Base-by-base conservation (phyloP, 2,113 vertebrate species). In the Okapia johnstoni region DNA sequence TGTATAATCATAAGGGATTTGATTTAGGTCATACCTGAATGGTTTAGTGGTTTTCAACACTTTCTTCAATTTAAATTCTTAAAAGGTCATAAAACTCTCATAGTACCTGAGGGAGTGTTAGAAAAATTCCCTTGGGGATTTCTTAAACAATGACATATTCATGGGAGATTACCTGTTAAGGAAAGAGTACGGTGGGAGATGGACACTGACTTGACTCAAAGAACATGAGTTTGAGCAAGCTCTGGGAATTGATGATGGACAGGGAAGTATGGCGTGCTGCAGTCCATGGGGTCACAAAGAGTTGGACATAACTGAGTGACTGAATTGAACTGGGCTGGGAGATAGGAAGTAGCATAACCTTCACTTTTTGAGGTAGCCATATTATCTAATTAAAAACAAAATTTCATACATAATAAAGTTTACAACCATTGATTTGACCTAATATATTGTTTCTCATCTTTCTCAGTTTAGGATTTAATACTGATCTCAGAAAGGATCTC, bases 91-190 rank as follows among this genome's bases (percentile, higher is more conserved):
- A 30, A 3, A 94, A 46, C 12, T 57, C 28, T 85, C 81, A 66
- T 48, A 86, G 25, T 88, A 92, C 12, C 55, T 90, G 30, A 90
- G 40, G 40, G 6, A 36, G 23, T 60, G 9, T 88, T 87, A 87
- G 88, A 36, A 92, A 95, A 95, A 43, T 88, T 93, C 17, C 30
- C 43, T 92, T 57, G 52, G 63, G 87, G 87, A 87, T 95, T 95
- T 92, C 63, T 88, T 84, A 88, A 90, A 55, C 89, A 94, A 30
- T 95, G 73, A 14, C 73, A 93, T 30, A 73, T 87, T 97, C 7
- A 30, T 26, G 50, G 15, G 33, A 54, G 30, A 57, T 94, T 86
- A 58, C 33, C 28, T 19, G 16, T 76, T 92, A 83, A 57, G 21
- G 52, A 85, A 46, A 73, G 43, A 6, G 52, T 63, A 12, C 6